Percentiles rank a stretch among this genome's conserved stretches.
Evolutionary conservation across 2,888 invertebrate species (phyloP).

Genomic region (Epirrhoe tristata): DNA sequence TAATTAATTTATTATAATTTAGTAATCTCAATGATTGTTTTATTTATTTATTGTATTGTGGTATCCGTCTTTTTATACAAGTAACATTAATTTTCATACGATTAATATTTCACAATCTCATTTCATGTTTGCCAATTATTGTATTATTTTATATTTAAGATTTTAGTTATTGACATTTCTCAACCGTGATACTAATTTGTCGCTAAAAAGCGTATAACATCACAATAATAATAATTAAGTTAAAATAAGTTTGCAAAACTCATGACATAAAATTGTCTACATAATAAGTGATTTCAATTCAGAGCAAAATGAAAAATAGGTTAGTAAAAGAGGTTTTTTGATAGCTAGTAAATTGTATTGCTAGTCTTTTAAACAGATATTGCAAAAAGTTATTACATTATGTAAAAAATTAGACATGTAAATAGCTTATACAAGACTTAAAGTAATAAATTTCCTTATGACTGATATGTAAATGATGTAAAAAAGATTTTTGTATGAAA

Average conservation of each 20-base stretch:
- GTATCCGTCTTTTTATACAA: slow-evolving; percentile 24
- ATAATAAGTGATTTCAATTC: slow-evolving; percentile 20
- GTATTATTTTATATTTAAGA: slow-evolving; percentile 27
- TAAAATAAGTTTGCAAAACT: slow-evolving; percentile 30
- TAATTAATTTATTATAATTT: slow-evolving; percentile 42
- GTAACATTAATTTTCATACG: neutral
- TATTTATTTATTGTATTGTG: slow-evolving; percentile 25
- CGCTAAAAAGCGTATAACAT: slow-evolving; percentile 26
- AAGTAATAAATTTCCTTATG: slow-evolving; percentile 64
- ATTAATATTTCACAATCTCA: neutral
- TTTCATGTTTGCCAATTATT: slow-evolving; percentile 20
- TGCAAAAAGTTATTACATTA: slow-evolving; percentile 31
- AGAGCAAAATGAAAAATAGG: slow-evolving; percentile 33
- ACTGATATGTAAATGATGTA: slow-evolving; percentile 78
- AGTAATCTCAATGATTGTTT: slow-evolving; percentile 21
- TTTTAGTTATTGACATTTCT: slow-evolving; percentile 21
- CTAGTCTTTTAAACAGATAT: slow-evolving; percentile 40
- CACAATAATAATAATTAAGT: slow-evolving; percentile 33
- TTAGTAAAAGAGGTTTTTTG: slow-evolving; percentile 23
- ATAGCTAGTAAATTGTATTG: slow-evolving; percentile 39
- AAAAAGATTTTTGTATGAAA: slow-evolving; percentile 47
- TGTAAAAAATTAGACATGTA: slow-evolving; percentile 49
- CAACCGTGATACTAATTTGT: slow-evolving; percentile 28
- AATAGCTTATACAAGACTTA: slow-evolving; percentile 51
- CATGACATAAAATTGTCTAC: slow-evolving; percentile 30